These are phyloP conservation scores for Nothura maculosa DNA, from an alignment of 2,797 vertebrate genomes.

Conservation along the genomic window DNA sequence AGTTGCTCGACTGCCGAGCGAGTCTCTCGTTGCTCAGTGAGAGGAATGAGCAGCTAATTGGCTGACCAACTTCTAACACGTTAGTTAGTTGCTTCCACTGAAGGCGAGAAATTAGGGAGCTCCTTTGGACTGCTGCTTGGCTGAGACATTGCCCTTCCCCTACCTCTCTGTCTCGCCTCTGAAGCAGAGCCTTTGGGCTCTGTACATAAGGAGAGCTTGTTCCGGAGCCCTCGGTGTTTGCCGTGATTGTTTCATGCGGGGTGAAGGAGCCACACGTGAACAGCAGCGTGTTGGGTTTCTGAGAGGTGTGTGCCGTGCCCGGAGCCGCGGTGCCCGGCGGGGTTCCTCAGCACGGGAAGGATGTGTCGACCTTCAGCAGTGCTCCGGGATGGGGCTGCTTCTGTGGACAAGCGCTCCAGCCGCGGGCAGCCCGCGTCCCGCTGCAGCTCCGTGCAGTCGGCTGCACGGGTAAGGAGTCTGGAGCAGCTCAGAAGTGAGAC, in stretches of 20 bases:
- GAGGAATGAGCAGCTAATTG: background rate
- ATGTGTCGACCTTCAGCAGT: slow-evolving; percentile 46
- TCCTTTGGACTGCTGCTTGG: background rate
- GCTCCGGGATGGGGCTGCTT: slow-evolving; percentile 14
- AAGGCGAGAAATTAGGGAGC: background rate
- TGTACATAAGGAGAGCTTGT: background rate
- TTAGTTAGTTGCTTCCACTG: background rate
- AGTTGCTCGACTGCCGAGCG: background rate
- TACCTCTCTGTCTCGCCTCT: background rate
- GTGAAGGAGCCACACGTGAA: background rate
- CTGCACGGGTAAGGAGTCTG: slow-evolving; percentile 13
- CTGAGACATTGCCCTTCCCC: background rate
- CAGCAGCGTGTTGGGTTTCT: background rate
- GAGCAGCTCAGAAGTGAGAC: background rate
- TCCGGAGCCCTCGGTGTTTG: slow-evolving; percentile 32
- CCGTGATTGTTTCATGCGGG: background rate
- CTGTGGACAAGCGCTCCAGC: slow-evolving; percentile 13
- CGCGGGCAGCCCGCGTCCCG: background rate
- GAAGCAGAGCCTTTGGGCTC: background rate
- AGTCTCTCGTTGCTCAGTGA: background rate
- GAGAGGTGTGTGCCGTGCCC: slow-evolving; percentile 40
- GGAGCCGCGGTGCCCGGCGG: slow-evolving; percentile 1
- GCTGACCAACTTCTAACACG: background rate
- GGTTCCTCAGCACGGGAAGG: slow-evolving; percentile 53
- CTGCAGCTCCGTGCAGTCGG: slow-evolving; percentile 41